These are phyloP conservation scores for Saccostrea cuccullata DNA, from an alignment of 1,140 invertebrate genomes.

Conservation along the genomic window DNA sequence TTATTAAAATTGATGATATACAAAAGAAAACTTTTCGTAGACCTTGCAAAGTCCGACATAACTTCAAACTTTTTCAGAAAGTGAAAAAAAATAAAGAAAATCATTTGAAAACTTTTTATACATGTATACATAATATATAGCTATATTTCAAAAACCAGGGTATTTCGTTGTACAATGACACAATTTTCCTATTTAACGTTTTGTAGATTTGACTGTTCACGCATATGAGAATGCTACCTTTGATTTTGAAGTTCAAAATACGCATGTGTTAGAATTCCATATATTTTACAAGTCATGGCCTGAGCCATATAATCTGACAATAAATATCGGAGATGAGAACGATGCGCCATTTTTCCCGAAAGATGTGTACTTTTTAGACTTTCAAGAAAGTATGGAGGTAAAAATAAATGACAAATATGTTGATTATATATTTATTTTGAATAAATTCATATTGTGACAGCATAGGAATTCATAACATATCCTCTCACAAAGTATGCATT, in stretches of 20 bases:
- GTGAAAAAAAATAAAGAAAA: no score
- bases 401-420: not conserved
- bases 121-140: no score
- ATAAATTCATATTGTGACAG: no score
- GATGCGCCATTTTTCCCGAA: not conserved
- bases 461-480: no score
- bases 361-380: not conserved
- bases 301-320: not conserved
- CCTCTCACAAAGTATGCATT: no score
- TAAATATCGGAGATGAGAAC: not conserved
- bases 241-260: not conserved
- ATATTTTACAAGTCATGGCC: not conserved
- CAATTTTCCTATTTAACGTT: not conserved
- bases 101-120: no score
- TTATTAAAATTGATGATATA: no score
- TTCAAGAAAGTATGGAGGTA: not conserved
- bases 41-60: no score
- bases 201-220: not conserved
- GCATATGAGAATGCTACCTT: not conserved
- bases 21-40: no score
- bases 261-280: not conserved
- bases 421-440: no score
- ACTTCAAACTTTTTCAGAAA: no score
- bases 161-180: not conserved
- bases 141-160: not conserved